Evolutionary conservation across 2,113 vertebrate genomes (phyloP).

Genomic region (Pygoscelis adeliae): DNA sequence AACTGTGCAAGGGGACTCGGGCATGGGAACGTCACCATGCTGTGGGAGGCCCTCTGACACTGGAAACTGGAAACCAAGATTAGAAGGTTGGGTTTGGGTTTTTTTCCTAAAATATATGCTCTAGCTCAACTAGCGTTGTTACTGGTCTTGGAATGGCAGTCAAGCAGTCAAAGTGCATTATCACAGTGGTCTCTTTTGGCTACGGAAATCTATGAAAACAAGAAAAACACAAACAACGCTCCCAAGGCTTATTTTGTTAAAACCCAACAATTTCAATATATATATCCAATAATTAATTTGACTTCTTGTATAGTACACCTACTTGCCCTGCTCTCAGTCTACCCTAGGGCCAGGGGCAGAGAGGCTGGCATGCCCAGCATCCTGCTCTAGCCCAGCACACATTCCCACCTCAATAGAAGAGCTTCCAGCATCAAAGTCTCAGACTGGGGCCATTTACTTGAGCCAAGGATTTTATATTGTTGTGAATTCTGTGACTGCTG

Average conservation of each 20-base stretch:
- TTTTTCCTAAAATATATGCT: conserved; percentile 51
- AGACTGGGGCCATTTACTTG: not conserved
- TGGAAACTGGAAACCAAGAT: conserved; percentile 60
- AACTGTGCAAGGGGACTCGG: not conserved
- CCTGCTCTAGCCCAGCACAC: not conserved
- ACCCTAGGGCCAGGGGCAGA: not conserved
- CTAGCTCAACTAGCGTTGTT: not conserved
- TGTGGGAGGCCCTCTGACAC: conserved; percentile 43
- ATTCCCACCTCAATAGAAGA: not conserved
- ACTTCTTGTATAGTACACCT: not conserved
- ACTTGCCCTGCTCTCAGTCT: not conserved
- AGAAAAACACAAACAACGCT: not conserved
- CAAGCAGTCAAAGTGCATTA: conserved; percentile 15
- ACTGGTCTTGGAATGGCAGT: not conserved
- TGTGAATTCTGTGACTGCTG: not conserved
- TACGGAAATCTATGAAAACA: not conserved
- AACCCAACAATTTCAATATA: not conserved
- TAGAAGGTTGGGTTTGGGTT: conserved; percentile 45
- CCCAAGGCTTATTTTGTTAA: not conserved
- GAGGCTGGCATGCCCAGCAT: not conserved
- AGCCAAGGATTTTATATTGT: not conserved
- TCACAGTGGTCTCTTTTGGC: not conserved
- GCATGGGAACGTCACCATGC: not conserved
- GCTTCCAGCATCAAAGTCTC: not conserved
- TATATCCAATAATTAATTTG: not conserved